Evolutionary conservation across 2,888 invertebrate genomes (phyloP).

Genomic region (Thecocarcelia acutangulata): DNA sequence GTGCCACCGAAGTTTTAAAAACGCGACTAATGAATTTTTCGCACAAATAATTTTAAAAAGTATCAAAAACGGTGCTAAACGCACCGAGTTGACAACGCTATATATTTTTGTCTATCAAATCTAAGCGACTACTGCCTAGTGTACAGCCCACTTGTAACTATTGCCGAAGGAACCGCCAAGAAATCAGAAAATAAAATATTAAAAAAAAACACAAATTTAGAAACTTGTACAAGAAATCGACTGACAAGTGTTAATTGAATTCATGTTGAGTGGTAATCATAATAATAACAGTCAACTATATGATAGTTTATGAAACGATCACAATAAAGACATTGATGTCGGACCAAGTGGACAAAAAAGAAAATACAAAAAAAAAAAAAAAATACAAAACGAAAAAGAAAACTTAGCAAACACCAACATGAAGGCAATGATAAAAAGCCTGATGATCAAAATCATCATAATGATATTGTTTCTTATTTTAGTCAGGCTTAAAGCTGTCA

Average conservation of each 20-base stretch:
- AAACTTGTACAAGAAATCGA: conserved; percentile 50
- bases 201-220: conserved; percentile 16
- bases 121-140: background rate
- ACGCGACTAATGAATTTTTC: too few species aligned
- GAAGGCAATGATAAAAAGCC: conserved; percentile 38
- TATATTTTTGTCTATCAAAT: too few species aligned
- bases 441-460: conserved; percentile 55
- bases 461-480: conserved; percentile 49
- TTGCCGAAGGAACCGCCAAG: conserved; percentile 36
- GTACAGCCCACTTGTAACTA: conserved; percentile 3
- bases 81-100: too few species aligned
- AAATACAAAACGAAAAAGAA: conserved; percentile 1
- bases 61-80: too few species aligned
- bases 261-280: conserved; percentile 80
- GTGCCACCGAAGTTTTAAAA: too few species aligned
- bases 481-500: conserved; percentile 56
- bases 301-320: conserved; percentile 68
- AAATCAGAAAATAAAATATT: conserved; percentile 18
- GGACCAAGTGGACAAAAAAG: conserved; percentile 23
- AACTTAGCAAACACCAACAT: conserved; percentile 31
- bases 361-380: background rate
- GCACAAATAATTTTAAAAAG: too few species aligned
- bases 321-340: conserved; percentile 64
- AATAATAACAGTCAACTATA: conserved; percentile 76
- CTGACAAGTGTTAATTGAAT: conserved; percentile 81